phyloP scores from a whole-genome alignment of 1,140 invertebrate genomes.

The Bombyx mandarina region DNA sequence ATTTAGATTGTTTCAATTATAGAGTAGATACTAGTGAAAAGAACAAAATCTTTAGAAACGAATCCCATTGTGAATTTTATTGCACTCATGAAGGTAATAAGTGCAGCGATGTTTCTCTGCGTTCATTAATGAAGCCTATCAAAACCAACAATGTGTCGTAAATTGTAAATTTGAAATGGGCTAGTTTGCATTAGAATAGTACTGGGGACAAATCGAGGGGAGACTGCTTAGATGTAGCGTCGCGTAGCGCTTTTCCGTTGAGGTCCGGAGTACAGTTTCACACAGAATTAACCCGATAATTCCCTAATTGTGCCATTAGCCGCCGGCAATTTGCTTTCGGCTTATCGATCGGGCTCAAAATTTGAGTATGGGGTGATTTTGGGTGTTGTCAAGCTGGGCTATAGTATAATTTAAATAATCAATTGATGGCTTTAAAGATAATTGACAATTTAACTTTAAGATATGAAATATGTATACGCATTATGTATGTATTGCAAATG shows the following conservation, averaged over 20 bases:
- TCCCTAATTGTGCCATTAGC: constrained; percentile 59
- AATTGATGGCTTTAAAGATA: too few species aligned
- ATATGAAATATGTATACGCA: too few species aligned
- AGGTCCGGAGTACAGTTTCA: constrained; percentile 41
- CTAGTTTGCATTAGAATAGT: constrained; percentile 60
- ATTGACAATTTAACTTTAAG: too few species aligned
- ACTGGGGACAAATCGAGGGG: constrained; percentile 9
- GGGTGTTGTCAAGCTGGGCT: not conserved
- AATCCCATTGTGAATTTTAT: too few species aligned
- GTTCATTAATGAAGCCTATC: constrained; percentile 15
- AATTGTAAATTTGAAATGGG: constrained; percentile 38
- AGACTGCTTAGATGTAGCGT: constrained; percentile 1
- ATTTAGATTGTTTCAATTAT: too few species aligned
- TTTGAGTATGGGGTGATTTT: constrained; percentile 10
- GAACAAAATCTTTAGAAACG: too few species aligned
- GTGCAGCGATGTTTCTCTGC: too few species aligned
- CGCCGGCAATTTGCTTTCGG: constrained; percentile 45
- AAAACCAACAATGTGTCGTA: constrained; percentile 51
- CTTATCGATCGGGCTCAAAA: constrained; percentile 23
- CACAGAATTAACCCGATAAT: constrained; percentile 62
- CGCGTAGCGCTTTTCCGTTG: constrained; percentile 1
- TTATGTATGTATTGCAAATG: too few species aligned
- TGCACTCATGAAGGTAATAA: too few species aligned
- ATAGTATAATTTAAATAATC: not conserved
- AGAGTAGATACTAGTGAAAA: too few species aligned